Conservation (phyloP, 2,113 vertebrate species). For the Oenanthe melanoleuca region DNA sequence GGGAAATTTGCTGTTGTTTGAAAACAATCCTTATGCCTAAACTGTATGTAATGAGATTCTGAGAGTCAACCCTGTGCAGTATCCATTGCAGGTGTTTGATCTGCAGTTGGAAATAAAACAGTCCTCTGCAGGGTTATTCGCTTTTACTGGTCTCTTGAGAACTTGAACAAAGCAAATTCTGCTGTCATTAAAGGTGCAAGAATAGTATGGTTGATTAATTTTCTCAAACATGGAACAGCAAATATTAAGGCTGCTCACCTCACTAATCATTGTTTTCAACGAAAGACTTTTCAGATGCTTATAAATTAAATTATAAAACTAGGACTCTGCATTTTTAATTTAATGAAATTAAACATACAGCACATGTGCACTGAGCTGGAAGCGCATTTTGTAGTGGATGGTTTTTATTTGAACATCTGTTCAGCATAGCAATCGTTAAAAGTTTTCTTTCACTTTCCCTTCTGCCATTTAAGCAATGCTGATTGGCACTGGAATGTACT, state of each 20-base stretch:
- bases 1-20: neutral
- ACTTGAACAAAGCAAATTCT: neutral
- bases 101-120: neutral
- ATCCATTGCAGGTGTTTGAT: neutral
- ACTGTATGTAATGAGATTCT: neutral
- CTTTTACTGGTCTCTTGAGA: neutral
- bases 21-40: neutral
- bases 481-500: neutral
- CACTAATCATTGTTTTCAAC: neutral
- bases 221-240: neutral
- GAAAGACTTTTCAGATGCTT: neutral
- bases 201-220: neutral
- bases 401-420: slow-evolving; percentile 6
- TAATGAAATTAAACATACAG: neutral
- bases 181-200: neutral
- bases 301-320: neutral
- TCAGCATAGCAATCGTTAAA: neutral
- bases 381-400: neutral
- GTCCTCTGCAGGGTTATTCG: neutral
- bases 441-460: neutral
- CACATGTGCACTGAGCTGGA: neutral
- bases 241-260: neutral
- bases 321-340: neutral
- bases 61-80: neutral
- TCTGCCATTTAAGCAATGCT: neutral